phyloP scores from a whole-genome alignment of 2,113 vertebrate species.

The Corythoichthys haematopterus region DNA sequence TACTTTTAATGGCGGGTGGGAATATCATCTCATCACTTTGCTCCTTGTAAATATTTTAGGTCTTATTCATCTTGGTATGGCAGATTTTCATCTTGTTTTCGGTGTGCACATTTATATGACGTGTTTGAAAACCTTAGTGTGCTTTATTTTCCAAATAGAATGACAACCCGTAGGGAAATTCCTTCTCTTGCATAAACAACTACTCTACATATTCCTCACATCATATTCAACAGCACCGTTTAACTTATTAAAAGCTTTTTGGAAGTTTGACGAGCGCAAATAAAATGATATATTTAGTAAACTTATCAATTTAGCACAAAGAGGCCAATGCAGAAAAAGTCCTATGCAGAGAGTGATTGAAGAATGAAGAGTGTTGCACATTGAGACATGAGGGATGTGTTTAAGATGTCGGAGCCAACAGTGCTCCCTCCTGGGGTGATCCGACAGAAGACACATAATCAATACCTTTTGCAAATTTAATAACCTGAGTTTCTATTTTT shows the following conservation, averaged over 20 bases:
- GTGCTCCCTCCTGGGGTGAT: conserved; percentile 31
- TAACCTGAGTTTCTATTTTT: conserved; percentile 32
- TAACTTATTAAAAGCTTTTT: background rate
- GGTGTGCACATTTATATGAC: conserved; percentile 17
- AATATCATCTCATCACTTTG: conserved; percentile 17
- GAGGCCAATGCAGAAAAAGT: conserved; percentile 4
- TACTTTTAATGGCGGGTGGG: conserved; percentile 1
- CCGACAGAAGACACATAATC: conserved; percentile 59
- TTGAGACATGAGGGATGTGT: conserved; percentile 30
- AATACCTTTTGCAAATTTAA: conserved; percentile 61
- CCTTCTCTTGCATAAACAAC: conserved; percentile 40
- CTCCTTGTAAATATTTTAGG: conserved; percentile 48
- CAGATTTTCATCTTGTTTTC: conserved; percentile 38
- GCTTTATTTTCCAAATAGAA: conserved; percentile 23
- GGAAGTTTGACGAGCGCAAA: conserved; percentile 18
- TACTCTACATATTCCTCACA: conserved; percentile 33
- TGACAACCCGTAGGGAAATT: conserved; percentile 30
- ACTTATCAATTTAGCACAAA: background rate
- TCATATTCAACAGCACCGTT: conserved; percentile 26
- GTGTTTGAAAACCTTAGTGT: conserved; percentile 34
- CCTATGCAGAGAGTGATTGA: conserved; percentile 6
- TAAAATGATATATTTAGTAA: background rate
- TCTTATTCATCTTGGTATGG: conserved; percentile 33
- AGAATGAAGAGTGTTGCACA: conserved; percentile 13
- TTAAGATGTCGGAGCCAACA: conserved; percentile 49